phyloP scores from a whole-genome alignment of 1,140 invertebrate species.

The Drosophila pectinifera region DNA sequence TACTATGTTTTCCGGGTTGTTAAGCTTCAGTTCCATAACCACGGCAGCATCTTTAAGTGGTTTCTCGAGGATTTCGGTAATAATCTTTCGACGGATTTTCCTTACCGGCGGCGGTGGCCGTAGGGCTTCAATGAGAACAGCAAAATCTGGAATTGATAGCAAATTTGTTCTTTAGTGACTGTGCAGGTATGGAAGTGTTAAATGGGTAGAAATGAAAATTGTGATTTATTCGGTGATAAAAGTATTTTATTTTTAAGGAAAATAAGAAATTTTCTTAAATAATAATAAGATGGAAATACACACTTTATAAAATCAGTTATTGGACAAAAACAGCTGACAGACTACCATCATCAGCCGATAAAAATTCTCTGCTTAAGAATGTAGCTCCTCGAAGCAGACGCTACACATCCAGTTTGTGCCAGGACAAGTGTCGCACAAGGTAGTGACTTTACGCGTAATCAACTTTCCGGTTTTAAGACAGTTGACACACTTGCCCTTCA shows the following conservation, averaged over 20 bases:
- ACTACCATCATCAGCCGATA: not conserved
- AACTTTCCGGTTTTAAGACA: conserved; percentile 57
- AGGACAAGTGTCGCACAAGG: conserved; percentile 70
- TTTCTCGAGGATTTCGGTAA: not conserved
- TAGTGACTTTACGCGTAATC: conserved; percentile 47
- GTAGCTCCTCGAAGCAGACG: conserved; percentile 64
- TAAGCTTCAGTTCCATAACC: not conserved
- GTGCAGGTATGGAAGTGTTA: not conserved
- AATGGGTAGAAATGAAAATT: not conserved
- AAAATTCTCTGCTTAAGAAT: conserved; percentile 10
- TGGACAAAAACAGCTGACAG: not conserved
- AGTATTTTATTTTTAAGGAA: not conserved
- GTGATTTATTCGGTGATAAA: not conserved
- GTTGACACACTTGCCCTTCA: conserved; percentile 70
- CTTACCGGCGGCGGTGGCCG: not conserved
- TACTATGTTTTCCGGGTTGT: not conserved
- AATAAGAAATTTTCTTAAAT: not conserved
- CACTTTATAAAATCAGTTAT: not conserved
- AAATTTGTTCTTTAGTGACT: not conserved
- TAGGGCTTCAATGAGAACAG: not conserved
- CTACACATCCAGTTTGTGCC: conserved; percentile 78
- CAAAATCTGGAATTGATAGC: not conserved
- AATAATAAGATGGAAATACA: not conserved
- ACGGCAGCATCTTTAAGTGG: not conserved
- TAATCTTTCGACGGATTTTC: not conserved